Conservation (phyloP, 2,888 invertebrate genomes). For the Vannuccia rotundouncinata region DNA sequence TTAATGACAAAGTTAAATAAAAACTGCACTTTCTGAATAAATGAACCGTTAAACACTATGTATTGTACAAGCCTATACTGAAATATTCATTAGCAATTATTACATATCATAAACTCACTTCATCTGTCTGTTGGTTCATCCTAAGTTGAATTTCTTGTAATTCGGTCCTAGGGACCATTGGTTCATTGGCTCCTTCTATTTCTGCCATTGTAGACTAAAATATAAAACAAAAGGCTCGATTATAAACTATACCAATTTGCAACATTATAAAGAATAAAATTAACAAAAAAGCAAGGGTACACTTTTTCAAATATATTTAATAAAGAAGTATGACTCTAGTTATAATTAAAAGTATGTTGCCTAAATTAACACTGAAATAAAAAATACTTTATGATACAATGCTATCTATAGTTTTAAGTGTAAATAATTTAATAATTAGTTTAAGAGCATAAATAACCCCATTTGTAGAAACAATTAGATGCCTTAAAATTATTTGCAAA, state of each 20-base stretch:
- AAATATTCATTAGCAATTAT: neutral
- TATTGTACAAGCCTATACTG: neutral
- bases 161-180: slow-evolving; percentile 43
- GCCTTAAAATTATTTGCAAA: too few species aligned
- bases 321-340: neutral
- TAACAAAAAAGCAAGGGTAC: neutral
- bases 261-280: neutral
- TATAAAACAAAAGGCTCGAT: neutral
- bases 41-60: neutral
- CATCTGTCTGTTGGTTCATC: slow-evolving; percentile 52
- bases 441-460: too few species aligned
- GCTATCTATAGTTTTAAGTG: too few species aligned
- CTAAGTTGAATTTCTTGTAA: slow-evolving; percentile 51
- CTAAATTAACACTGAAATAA: neutral
- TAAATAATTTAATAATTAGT: too few species aligned
- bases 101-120: slow-evolving; percentile 44
- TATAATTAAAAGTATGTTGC: neutral
- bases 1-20: too few species aligned
- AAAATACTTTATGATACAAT: neutral
- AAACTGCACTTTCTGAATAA: too few species aligned
- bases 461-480: too few species aligned
- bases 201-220: slow-evolving; percentile 8
- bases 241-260: neutral
- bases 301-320: neutral
- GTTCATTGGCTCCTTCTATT: slow-evolving; percentile 22